These are phyloP conservation scores for Leucoraja erinaceus DNA, from an alignment of 2,113 vertebrate species.

Conservation along the genomic window DNA sequence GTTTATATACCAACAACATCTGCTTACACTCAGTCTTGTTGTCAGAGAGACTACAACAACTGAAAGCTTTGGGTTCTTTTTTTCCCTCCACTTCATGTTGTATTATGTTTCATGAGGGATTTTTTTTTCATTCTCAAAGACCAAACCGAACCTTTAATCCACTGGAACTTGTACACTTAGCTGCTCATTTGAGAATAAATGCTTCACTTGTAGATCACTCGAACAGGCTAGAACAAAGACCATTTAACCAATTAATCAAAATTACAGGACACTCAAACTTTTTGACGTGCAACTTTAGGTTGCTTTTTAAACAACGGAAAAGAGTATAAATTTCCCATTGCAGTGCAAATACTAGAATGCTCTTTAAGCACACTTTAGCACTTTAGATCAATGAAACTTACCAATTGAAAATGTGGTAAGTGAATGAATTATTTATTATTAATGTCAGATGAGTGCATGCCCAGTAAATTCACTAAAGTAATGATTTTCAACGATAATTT, in stretches of 20 bases:
- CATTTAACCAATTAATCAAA: conserved; percentile 38
- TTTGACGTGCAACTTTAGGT: not conserved
- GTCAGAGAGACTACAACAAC: conserved; percentile 47
- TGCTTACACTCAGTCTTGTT: conserved; percentile 51
- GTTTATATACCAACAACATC: conserved; percentile 52
- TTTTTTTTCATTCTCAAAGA: conserved; percentile 45
- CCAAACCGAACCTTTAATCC: conserved; percentile 54
- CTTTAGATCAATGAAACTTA: not conserved
- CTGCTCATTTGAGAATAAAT: conserved; percentile 59
- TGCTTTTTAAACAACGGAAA: not conserved
- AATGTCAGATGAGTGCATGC: not conserved
- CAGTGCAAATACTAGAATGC: not conserved
- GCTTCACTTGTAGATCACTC: conserved; percentile 43
- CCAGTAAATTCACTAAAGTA: not conserved
- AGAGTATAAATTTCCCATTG: not conserved
- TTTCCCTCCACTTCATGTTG: conserved; percentile 48
- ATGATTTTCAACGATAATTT: not conserved
- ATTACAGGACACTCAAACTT: conserved; percentile 11
- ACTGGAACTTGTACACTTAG: conserved; percentile 62
- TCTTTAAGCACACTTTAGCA: not conserved
- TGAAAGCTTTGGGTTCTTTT: conserved; percentile 49
- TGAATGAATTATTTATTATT: not conserved
- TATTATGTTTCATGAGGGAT: conserved; percentile 49
- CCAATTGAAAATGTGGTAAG: not conserved
- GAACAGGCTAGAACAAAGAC: conserved; percentile 37